These are phyloP conservation scores for Archilochus colubris DNA, from an alignment of 2,113 vertebrate species.

Conservation along the genomic window DNA sequence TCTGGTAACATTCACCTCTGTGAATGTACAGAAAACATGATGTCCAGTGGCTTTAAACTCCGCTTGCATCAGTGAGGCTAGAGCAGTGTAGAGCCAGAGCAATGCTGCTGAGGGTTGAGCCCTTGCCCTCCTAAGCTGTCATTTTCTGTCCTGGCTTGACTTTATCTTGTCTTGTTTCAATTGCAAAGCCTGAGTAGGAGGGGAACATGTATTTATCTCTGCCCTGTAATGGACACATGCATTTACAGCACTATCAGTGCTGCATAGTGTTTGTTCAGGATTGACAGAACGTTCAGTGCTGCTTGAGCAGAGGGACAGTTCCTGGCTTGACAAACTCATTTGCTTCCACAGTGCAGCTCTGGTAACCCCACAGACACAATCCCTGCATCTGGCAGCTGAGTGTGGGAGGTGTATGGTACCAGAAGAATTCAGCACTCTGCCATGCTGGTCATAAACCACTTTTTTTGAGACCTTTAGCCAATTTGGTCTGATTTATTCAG, in stretches of 20 bases:
- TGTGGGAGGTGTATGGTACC: background rate
- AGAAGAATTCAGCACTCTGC: background rate
- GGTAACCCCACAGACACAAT: background rate
- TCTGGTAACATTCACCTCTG: background rate
- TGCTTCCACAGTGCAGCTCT: background rate
- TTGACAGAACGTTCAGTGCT: conserved; percentile 28
- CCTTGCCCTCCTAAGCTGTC: conserved; percentile 1
- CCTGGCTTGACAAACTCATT: background rate
- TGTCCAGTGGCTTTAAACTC: background rate
- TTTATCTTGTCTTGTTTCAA: conserved; percentile 4
- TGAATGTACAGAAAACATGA: background rate
- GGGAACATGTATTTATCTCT: conserved; percentile 42
- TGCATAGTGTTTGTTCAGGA: background rate
- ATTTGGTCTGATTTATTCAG: background rate
- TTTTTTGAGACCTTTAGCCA: background rate
- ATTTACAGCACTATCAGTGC: background rate
- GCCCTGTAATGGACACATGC: background rate
- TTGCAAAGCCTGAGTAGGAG: background rate
- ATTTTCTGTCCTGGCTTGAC: conserved; percentile 43
- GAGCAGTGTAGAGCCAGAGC: background rate
- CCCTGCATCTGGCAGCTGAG: background rate
- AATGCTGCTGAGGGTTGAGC: fast-evolving
- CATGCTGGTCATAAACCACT: background rate
- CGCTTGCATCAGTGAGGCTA: background rate
- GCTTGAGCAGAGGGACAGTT: background rate